phyloP scores from a whole-genome alignment of 2,113 vertebrate genomes.

The Myiagra hebetior region DNA sequence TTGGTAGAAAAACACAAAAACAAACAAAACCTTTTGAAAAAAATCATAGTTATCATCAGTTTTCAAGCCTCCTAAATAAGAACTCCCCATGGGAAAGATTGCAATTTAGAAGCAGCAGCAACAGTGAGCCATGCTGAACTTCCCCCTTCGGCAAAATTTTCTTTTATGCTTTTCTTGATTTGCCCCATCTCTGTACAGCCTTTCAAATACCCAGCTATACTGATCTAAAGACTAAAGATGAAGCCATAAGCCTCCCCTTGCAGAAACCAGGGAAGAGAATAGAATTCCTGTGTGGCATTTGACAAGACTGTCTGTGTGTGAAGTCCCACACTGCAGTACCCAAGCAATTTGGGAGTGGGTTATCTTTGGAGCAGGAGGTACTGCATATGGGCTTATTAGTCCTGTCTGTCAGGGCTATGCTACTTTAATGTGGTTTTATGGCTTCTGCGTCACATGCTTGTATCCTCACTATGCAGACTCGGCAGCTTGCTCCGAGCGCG shows the following conservation, averaged over 20 bases:
- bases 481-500: not conserved
- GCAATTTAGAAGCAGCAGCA: not conserved
- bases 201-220: not conserved
- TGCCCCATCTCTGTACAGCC: not conserved
- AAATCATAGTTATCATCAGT: not conserved
- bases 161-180: not conserved
- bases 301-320: conserved; percentile 20
- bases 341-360: conserved; percentile 47
- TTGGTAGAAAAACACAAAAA: not conserved
- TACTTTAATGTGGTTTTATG: conserved; percentile 48
- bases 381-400: conserved; percentile 58
- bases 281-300: conserved; percentile 33
- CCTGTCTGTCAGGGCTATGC: conserved; percentile 51
- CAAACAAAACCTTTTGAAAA: not conserved
- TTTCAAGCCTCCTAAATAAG: not conserved
- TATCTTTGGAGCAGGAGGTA: conserved; percentile 51
- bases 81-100: not conserved
- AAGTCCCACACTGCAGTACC: conserved; percentile 31
- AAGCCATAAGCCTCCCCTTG: not conserved
- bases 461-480: not conserved
- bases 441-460: not conserved
- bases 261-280: not conserved
- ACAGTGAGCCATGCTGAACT: not conserved
- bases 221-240: conserved; percentile 6
- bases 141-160: not conserved